Percentiles rank a stretch among this genome's conserved stretches.
phyloP scores from a whole-genome alignment of 2,888 invertebrate genomes.

The Harmothoe impar region DNA sequence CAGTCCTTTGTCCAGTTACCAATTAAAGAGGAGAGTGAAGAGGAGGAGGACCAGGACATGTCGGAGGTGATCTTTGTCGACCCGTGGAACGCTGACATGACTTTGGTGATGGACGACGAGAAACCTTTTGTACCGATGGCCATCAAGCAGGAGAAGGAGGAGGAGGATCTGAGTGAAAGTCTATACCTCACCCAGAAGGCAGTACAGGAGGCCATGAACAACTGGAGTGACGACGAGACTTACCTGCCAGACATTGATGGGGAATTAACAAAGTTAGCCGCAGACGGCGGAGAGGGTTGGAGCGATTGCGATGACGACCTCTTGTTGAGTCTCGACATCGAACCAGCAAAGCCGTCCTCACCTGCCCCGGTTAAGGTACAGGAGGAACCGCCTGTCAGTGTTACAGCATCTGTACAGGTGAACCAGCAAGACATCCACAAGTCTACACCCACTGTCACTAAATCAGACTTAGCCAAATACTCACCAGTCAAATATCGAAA shows the following conservation, averaged over 20 bases:
- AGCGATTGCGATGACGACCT: neutral
- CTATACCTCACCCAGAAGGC: conserved; percentile 36
- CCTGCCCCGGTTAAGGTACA: no score
- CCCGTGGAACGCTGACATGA: conserved; percentile 18
- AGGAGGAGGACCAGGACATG: neutral
- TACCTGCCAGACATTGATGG: neutral
- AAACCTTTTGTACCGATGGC: no score
- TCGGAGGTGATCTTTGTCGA: conserved; percentile 18
- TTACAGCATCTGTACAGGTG: neutral
- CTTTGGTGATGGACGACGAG: neutral
- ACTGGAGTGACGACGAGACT: conserved; percentile 20
- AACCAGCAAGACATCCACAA: neutral
- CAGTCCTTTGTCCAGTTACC: neutral
- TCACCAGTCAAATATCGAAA: no score
- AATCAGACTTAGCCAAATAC: no score
- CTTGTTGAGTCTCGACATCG: neutral
- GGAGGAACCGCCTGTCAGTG: no score
- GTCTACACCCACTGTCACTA: neutral
- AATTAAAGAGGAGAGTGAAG: conserved; percentile 25
- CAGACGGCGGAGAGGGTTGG: neutral
- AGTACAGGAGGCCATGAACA: conserved; percentile 39
- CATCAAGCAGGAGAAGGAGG: neutral
- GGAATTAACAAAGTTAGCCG: neutral
- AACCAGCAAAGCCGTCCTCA: neutral
- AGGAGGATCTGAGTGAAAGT: conserved; percentile 21